Percentiles rank a stretch among this genome's conserved stretches.
phyloP scores from a whole-genome alignment of 2,113 vertebrate genomes.

The Rhabdomys dilectus region DNA sequence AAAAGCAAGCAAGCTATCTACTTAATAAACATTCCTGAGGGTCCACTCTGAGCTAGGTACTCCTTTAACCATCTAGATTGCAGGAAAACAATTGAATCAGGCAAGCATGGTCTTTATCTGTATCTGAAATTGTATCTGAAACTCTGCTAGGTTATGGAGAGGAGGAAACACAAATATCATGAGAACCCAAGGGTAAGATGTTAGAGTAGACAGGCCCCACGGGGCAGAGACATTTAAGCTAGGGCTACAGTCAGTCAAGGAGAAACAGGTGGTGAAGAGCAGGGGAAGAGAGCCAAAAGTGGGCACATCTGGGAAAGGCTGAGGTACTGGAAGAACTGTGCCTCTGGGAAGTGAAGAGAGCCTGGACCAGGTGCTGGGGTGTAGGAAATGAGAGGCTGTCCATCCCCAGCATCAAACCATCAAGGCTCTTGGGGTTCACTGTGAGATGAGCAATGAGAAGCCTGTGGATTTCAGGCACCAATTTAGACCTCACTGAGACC shows the following conservation, averaged over 20 bases:
- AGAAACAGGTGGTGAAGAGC: not conserved
- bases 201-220: not conserved
- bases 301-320: not conserved
- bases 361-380: not conserved
- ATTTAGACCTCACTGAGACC: not conserved
- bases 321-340: not conserved
- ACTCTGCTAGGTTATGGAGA: not conserved
- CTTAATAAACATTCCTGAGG: not conserved
- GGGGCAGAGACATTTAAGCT: not conserved
- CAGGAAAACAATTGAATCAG: not conserved
- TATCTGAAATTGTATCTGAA: slow-evolving; percentile 1
- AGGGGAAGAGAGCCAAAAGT: not conserved
- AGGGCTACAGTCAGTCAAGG: not conserved
- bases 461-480: not conserved
- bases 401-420: not conserved
- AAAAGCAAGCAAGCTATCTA: not conserved
- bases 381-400: not conserved
- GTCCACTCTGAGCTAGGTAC: not conserved
- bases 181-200: not conserved
- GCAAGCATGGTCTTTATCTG: not conserved
- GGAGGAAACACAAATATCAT: not conserved
- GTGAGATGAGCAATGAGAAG: not conserved
- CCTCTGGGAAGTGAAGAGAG: not conserved
- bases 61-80: not conserved
- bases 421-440: not conserved